Percentiles rank a stretch among this genome's conserved stretches.
Evolutionary conservation across 1,140 invertebrate species (phyloP).

Genomic region (Trypoxylus dichotomus): DNA sequence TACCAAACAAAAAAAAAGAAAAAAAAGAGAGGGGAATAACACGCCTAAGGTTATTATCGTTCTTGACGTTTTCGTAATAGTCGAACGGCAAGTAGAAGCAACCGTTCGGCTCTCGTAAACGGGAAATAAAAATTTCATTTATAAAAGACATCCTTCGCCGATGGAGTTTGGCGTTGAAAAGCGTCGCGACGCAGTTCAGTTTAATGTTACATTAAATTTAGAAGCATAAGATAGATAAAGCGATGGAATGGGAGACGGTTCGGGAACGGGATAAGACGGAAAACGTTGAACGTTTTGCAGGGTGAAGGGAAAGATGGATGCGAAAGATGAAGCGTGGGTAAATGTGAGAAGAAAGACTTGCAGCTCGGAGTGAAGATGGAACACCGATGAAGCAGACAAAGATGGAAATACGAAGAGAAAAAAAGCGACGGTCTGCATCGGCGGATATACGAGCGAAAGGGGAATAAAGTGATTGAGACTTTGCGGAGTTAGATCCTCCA

Average conservation of each 20-base stretch:
- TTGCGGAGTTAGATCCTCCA: slow-evolving; percentile 22
- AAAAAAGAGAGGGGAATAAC: background rate
- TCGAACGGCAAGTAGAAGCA: background rate
- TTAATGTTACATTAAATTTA: slow-evolving; percentile 23
- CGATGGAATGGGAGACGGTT: background rate
- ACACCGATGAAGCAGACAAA: background rate
- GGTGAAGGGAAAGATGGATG: background rate
- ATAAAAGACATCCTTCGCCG: background rate
- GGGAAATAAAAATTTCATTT: slow-evolving; percentile 15
- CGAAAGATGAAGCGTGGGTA: background rate
- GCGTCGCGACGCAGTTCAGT: background rate
- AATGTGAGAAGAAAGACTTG: background rate
- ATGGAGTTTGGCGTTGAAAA: background rate
- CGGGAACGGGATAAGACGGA: background rate
- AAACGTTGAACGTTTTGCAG: background rate
- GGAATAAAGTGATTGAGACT: slow-evolving; percentile 30
- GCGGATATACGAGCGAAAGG: slow-evolving; percentile 17
- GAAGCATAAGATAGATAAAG: slow-evolving; percentile 3
- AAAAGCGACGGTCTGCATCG: background rate
- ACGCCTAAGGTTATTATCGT: slow-evolving; percentile 5
- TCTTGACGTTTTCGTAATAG: slow-evolving; percentile 4
- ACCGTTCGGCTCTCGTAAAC: background rate
- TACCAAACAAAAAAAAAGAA: background rate
- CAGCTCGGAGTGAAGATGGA: too few species aligned
- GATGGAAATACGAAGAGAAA: background rate